phyloP scores from a whole-genome alignment of 2,113 vertebrate genomes.

The Solea solea region DNA sequence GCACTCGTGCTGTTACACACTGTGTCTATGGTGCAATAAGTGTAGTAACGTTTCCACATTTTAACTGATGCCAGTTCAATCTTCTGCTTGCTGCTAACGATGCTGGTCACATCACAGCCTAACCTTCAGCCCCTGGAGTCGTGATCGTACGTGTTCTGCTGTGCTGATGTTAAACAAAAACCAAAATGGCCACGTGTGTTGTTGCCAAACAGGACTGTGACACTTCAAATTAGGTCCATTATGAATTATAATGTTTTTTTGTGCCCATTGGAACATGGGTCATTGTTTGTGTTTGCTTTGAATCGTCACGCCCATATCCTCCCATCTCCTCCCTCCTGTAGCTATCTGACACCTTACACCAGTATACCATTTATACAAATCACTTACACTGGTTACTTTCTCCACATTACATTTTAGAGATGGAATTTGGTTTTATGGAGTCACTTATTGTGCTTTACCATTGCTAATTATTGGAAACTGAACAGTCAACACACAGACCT shows the following conservation, averaged over 20 bases:
- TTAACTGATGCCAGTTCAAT: too few relatives aligned
- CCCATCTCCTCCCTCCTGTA: constrained; percentile 6
- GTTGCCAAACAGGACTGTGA: too few relatives aligned
- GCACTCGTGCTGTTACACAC: constrained; percentile 16
- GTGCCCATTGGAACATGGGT: not conserved
- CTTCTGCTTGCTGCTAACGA: too few relatives aligned
- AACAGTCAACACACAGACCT: too few relatives aligned
- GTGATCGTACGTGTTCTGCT: too few relatives aligned
- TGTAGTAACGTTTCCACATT: too few relatives aligned
- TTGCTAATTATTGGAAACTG: too few relatives aligned
- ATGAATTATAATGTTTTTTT: not conserved
- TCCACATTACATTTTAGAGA: not conserved
- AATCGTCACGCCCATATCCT: constrained; percentile 61
- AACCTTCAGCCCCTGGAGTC: too few relatives aligned
- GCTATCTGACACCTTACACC: constrained; percentile 7
- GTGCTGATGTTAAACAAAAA: too few relatives aligned
- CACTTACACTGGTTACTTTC: not conserved
- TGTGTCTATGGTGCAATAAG: constrained; percentile 10
- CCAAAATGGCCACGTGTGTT: not conserved
- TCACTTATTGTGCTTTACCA: too few relatives aligned
- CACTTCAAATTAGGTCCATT: not conserved
- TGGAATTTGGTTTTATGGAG: too few relatives aligned
- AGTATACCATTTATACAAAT: not conserved
- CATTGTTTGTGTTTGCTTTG: constrained; percentile 15
- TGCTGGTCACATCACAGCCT: not conserved